These are phyloP conservation scores for Drosophila barbarae DNA, from an alignment of 2,888 invertebrate genomes.

Conservation along the genomic window DNA sequence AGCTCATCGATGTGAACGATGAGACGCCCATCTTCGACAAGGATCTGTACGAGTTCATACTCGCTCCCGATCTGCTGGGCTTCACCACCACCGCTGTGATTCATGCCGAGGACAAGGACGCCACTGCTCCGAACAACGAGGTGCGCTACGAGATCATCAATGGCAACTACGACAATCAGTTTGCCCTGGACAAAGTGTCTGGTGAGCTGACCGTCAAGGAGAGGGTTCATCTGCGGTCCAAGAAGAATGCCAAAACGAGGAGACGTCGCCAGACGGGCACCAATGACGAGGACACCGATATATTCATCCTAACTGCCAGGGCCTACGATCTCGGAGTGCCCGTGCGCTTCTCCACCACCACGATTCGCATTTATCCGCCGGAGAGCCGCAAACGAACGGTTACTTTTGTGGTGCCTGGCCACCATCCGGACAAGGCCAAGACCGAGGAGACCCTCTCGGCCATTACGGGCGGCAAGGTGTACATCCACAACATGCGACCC, in stretches of 20 bases:
- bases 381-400: constrained; percentile 88
- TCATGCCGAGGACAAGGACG: constrained; percentile 91
- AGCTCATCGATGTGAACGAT: constrained; percentile 90
- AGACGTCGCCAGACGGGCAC: constrained; percentile 42
- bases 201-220: constrained; percentile 86
- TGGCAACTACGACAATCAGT: constrained; percentile 88
- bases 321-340: constrained; percentile 93
- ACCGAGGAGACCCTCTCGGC: constrained; percentile 88
- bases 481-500: constrained; percentile 87
- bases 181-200: constrained; percentile 87
- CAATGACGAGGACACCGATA: constrained; percentile 47
- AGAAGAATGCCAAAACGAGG: constrained; percentile 70
- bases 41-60: constrained; percentile 88
- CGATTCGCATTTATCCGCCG: constrained; percentile 88
- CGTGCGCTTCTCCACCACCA: constrained; percentile 85
- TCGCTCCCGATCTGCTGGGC: constrained; percentile 86
- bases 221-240: constrained; percentile 76
- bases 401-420: constrained; percentile 90
- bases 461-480: constrained; percentile 89
- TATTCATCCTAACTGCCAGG: constrained; percentile 85
- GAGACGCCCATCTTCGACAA: constrained; percentile 91
- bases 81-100: constrained; percentile 89
- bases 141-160: constrained; percentile 90
- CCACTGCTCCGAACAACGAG: constrained; percentile 91
- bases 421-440: constrained; percentile 86